These are phyloP conservation scores for Panulirus ornatus DNA, from an alignment of 1,140 invertebrate species.

Conservation along the genomic window DNA sequence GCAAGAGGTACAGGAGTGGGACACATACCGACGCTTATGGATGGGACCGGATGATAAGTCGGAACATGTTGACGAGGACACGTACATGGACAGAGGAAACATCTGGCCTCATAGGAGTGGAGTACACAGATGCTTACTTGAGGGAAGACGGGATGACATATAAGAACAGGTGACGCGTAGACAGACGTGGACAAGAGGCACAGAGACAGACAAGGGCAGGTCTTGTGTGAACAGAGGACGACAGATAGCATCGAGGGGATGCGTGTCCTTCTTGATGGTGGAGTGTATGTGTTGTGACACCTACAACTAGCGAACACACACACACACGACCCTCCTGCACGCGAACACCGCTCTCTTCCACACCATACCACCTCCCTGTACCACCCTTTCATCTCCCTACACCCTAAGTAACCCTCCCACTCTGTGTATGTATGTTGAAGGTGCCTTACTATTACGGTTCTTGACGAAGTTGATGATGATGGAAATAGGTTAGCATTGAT, in stretches of 20 bases:
- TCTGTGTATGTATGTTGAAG: too few relatives aligned
- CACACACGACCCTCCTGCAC: not conserved
- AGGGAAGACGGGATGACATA: not conserved
- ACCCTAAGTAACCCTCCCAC: not conserved
- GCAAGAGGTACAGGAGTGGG: too few relatives aligned
- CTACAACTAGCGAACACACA: constrained; percentile 20
- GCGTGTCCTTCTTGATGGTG: constrained; percentile 43
- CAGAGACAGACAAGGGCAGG: not conserved
- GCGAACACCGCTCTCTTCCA: not conserved
- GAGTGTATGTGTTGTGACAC: constrained; percentile 22
- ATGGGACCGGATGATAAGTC: too few relatives aligned
- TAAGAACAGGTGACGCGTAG: not conserved
- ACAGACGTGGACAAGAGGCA: not conserved
- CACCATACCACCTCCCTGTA: not conserved
- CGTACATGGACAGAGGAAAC: not conserved
- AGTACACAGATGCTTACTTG: not conserved
- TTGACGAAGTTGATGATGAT: too few relatives aligned
- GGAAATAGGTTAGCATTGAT: too few relatives aligned
- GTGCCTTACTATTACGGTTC: too few relatives aligned
- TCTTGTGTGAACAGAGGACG: not conserved
- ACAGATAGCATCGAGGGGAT: not conserved
- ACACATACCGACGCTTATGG: too few relatives aligned
- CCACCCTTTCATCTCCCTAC: not conserved
- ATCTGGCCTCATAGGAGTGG: not conserved
- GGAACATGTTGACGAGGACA: too few relatives aligned